Conservation (phyloP, 2,888 invertebrate species). For the Malthinus seriepunctatus region DNA sequence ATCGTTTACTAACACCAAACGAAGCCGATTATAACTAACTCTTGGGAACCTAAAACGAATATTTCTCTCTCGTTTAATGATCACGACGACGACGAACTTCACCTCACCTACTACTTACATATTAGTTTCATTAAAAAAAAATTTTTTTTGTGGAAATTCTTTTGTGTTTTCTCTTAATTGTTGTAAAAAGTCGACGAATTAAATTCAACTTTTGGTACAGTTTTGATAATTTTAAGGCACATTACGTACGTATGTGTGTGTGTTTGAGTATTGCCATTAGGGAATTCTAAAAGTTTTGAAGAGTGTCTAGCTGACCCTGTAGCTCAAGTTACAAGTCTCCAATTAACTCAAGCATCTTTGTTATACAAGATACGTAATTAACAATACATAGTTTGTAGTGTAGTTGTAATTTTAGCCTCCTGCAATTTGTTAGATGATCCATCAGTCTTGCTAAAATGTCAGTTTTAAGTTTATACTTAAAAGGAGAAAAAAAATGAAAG, state of each 20-base stretch:
- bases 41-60: conserved; percentile 30
- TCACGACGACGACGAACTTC: conserved; percentile 3
- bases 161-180: too few relatives aligned
- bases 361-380: conserved; percentile 33
- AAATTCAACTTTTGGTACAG: too few relatives aligned
- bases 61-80: conserved; percentile 30
- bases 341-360: conserved; percentile 31
- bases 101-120: conserved; percentile 33
- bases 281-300: conserved; percentile 20
- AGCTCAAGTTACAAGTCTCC: conserved; percentile 31
- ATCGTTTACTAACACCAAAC: conserved; percentile 35
- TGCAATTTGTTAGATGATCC: conserved; percentile 21
- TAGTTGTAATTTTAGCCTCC: conserved; percentile 28
- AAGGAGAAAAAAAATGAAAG: not conserved
- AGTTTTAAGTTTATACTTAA: not conserved
- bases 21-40: conserved; percentile 39
- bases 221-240: too few relatives aligned
- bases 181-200: too few relatives aligned
- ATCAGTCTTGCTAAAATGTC: conserved; percentile 4
- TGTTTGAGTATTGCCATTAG: conserved; percentile 1
- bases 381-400: conserved; percentile 29
- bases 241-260: conserved; percentile 9
- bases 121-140: conserved; percentile 35
- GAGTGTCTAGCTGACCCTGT: conserved; percentile 30
- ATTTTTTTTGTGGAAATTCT: too few relatives aligned